Evolutionary conservation across 1,140 invertebrate genomes (phyloP), one percentile per base, ranked within the genome.

Genomic region (Melipona quadrifasciata): DNA sequence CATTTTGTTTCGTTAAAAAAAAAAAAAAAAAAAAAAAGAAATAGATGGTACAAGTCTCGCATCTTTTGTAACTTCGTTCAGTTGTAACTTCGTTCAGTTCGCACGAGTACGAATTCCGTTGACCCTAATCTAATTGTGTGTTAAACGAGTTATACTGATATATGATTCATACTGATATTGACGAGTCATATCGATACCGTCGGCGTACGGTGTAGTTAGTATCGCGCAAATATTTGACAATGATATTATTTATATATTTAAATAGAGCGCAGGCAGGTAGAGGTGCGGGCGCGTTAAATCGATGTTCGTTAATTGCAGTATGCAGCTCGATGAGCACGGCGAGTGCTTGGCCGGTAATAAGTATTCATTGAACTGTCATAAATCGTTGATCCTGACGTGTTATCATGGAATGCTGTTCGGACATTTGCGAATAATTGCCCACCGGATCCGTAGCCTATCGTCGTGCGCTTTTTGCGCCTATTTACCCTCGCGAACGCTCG

Each of bases 281-380:
- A 6, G 55, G n/a, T 34, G 58, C n/a, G 47, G 21, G 39, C 55
- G 53, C 10, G 82, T 31, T 83, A 79, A 78, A 83, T 51, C 75
- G 75, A 79, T 78, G 55, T 19, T 34, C 27, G 75, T 10, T 83
- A 83, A 83, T 83, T 78, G 65, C 24, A 61, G 65, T 53, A 51
- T 31, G 31, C 31, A 31, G 31, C 31, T 83, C 82, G 55, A 53
- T 61, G 65, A 24, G 19, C 11, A 57, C 19, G 17, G 34, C 14
- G 39, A 61, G 47, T 58, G 39, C 39, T 31, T 19, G 65, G 6
- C 0, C 64, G 55, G 34, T 83, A 83, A 83, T 83, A 34, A 70
- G 82, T 71, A 83, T 83, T 78, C 82, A 83, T 83, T 55, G 27
- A 83, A 78, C 55, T 83, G 39, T 83, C 82, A 77, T 83, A 78